Evolutionary conservation across 2,113 vertebrate species (phyloP).

Genomic region (Ellobius talpinus): DNA sequence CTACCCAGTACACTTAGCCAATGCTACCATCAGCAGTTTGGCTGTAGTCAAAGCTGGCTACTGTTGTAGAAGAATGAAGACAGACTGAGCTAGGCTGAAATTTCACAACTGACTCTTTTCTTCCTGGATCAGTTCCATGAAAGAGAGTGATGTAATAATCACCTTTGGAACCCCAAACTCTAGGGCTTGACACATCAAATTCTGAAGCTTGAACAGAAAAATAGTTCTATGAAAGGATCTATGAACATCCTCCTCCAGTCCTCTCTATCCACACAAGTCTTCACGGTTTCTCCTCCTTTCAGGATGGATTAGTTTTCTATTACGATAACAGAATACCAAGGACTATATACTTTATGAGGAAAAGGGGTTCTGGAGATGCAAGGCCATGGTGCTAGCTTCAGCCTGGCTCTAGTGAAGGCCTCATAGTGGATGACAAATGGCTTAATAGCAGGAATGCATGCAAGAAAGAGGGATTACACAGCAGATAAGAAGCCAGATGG

Average conservation of each 20-base stretch:
- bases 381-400: neutral
- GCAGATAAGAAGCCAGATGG: neutral
- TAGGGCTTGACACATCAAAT: neutral
- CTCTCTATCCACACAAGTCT: neutral
- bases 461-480: neutral
- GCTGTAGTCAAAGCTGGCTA: neutral
- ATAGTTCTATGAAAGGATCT: neutral
- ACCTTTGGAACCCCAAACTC: neutral
- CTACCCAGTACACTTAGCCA: neutral
- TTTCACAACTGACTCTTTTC: constrained; percentile 38
- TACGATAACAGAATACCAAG: neutral
- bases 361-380: neutral
- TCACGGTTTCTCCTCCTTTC: neutral
- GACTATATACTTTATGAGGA: neutral
- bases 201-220: constrained; percentile 42
- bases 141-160: neutral
- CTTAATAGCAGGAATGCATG: neutral
- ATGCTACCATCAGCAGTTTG: constrained; percentile 1
- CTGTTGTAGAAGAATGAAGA: neutral
- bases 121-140: neutral
- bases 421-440: neutral
- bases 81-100: constrained; percentile 2
- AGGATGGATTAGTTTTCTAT: neutral
- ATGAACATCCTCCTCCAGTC: neutral
- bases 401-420: neutral